Base-by-base conservation (phyloP, 2,113 vertebrate species). In the Chlorocebus sabaeus region DNA sequence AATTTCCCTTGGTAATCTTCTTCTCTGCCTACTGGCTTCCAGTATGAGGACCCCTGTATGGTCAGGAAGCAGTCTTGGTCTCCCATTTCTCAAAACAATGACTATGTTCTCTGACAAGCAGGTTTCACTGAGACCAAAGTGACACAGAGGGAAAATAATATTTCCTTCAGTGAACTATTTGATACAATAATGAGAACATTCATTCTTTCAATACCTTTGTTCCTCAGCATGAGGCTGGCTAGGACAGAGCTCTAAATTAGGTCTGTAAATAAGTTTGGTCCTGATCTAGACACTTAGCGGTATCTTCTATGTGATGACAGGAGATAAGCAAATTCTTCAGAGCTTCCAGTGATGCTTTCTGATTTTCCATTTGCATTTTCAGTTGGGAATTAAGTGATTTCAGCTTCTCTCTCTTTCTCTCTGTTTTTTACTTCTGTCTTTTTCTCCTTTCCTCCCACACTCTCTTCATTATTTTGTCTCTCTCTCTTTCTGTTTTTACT, bases 371-470 rank as follows among this genome's bases (percentile, higher is more conserved):
- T 27, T 72, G 2, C 20, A 7, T n/a, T 91, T 8, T 90, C 20
- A 43, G 12, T 8, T 50, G 30, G 43, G 1, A 23, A 45, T 40
- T 64, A 43, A 88, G 50, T 3, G 30, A 22, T 52, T 91, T 72
- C 17, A 70, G 0, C 22, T 8, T 55, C 32, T 38, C 23, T 55
- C 32, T 35, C 59, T 45, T 13, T 59, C n/a, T 83, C n/a, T 59
- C 32, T 48, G 14, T 22, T 40, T 3, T 35, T 8, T 14, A 4
- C 8, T 14, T 30, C 27, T 4, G 16, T 30, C 23, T 5, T 43
- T 64, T 30, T n/a, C 17, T 14, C 2, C 3, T 20, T 27, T 27
- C 32, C 6, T 57, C 9, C 13, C 12, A 0, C 4, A 17, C 18
- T 67, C 10, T n/a, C 12, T 17, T 5, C 8, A 35, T 38, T 9